Conservation (phyloP, 2,797 vertebrate genomes). For the Muraenolepis orangiensis region DNA sequence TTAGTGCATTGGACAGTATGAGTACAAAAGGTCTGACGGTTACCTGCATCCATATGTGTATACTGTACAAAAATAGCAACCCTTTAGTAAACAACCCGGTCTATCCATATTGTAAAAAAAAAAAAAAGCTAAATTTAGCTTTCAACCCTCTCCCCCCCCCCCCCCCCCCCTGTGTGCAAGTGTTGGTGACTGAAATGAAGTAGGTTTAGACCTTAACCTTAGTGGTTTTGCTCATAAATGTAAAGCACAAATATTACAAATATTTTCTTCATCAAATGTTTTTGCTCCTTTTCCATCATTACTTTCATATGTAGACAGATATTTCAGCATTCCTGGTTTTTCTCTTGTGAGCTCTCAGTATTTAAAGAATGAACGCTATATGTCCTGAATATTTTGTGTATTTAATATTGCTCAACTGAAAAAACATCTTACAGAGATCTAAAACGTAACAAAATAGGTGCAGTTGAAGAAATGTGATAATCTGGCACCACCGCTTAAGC, state of each 20-base stretch:
- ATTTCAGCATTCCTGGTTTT: constrained; percentile 50
- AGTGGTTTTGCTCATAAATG: constrained; percentile 46
- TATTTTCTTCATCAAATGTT: constrained; percentile 41
- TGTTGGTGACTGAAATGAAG: constrained; percentile 45
- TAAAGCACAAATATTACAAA: constrained; percentile 51
- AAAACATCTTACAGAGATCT: neutral
- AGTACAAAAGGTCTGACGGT: constrained; percentile 71
- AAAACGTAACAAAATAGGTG: constrained; percentile 35
- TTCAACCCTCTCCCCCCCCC: constrained; percentile 49
- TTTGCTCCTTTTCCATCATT: constrained; percentile 38
- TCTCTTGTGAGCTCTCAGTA: constrained; percentile 43
- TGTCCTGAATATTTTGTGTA: constrained; percentile 53
- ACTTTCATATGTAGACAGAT: constrained; percentile 51
- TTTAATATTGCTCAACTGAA: constrained; percentile 47
- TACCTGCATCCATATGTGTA: constrained; percentile 73
- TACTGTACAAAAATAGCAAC: constrained; percentile 75
- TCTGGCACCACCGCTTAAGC: constrained; percentile 53
- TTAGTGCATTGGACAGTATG: constrained; percentile 74
- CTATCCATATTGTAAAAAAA: constrained; percentile 66
- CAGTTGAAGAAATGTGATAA: constrained; percentile 41
- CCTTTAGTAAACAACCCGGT: constrained; percentile 61
- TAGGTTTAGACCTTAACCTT: constrained; percentile 54
- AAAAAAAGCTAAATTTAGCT: constrained; percentile 66
- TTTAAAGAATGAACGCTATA: constrained; percentile 47
- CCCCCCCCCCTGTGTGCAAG: constrained; percentile 48